Evolutionary conservation across 2,113 vertebrate genomes (phyloP), one percentile per base, ranked within the genome.

Genomic region (Pelusios castaneus): DNA sequence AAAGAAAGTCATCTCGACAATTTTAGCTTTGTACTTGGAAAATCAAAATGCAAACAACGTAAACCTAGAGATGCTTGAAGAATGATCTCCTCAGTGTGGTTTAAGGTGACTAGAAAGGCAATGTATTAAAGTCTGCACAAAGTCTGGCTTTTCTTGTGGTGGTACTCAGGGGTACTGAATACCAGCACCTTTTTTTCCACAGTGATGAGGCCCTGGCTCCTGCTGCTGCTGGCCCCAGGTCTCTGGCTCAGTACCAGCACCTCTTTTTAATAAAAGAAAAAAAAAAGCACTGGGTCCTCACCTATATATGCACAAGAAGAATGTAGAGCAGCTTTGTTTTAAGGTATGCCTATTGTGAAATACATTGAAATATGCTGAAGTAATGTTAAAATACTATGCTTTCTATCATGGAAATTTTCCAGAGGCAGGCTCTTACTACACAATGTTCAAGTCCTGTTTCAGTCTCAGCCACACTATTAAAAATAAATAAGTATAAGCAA

Each of bases 291-390:
- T n/a, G n/a, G n/a, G n/a, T n/a, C 29, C 78, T 73, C 88, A 21
- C 49, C 51, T 78, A 84, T 25, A 25, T 0, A 31, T 80, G 56
- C 24, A 25, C 0, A 0, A 47, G 22, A 85, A 9, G 11, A 3
- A 21, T 82, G 43, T 1, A 77, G 1, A 5, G 14, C 21, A 25
- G 25, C 25, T 58, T 29, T 25, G 25, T 58, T 25, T 58, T 31
- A 51, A 5, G 4, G 4, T 21, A 93, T 90, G 84, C 0, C 1
- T 38, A 41, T 38, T 63, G 27, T 55, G 31, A 11, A 89, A 93
- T 91, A 84, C 58, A 86, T 41, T 55, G 31, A 11, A 89, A 93
- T 91, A 84, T 54, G 84, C 47, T 51, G 94, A 91, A 95, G 86
- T 8, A 88, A 5, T 4, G n/a, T 54, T 0, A 63, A 52, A 60